Conservation (phyloP, 2,888 invertebrate genomes). For the Sipunculus nudus region DNA sequence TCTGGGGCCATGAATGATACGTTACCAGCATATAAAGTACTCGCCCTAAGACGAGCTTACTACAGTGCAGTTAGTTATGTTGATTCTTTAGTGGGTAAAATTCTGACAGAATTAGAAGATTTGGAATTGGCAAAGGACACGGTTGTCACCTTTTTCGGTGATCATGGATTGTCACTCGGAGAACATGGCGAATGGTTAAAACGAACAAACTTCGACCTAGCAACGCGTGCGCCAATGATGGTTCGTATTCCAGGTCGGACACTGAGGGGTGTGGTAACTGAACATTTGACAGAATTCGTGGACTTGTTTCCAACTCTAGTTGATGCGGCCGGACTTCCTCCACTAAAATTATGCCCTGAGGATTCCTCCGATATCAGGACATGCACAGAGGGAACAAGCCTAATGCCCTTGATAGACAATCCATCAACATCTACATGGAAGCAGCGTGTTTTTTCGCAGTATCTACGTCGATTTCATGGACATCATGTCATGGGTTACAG, state of each 20-base stretch:
- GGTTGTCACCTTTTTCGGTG: slow-evolving; percentile 31
- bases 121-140: slow-evolving; percentile 28
- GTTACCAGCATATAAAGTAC: slow-evolving; percentile 34
- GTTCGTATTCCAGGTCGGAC: slow-evolving; percentile 58
- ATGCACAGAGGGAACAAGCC: not conserved
- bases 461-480: too few relatives aligned
- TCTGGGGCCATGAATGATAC: slow-evolving; percentile 45
- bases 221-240: slow-evolving; percentile 49
- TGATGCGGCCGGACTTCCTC: slow-evolving; percentile 35
- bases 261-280: slow-evolving; percentile 23
- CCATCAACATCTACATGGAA: too few relatives aligned
- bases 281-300: slow-evolving; percentile 41
- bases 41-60: slow-evolving; percentile 30
- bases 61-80: slow-evolving; percentile 24
- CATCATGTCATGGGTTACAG: too few relatives aligned
- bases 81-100: slow-evolving; percentile 27
- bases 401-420: not conserved
- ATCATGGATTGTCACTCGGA: slow-evolving; percentile 40
- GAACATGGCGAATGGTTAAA: slow-evolving; percentile 42
- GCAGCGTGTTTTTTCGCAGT: too few relatives aligned
- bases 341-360: slow-evolving; percentile 33
- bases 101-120: slow-evolving; percentile 17
- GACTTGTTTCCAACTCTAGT: slow-evolving; percentile 44
- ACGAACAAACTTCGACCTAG: slow-evolving; percentile 46
- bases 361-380: slow-evolving; percentile 20